A percentile compares a stretch with the other conserved stretches of the same genome.
Conservation (phyloP, 2,113 vertebrate species). For the Phainopepla nitens region DNA sequence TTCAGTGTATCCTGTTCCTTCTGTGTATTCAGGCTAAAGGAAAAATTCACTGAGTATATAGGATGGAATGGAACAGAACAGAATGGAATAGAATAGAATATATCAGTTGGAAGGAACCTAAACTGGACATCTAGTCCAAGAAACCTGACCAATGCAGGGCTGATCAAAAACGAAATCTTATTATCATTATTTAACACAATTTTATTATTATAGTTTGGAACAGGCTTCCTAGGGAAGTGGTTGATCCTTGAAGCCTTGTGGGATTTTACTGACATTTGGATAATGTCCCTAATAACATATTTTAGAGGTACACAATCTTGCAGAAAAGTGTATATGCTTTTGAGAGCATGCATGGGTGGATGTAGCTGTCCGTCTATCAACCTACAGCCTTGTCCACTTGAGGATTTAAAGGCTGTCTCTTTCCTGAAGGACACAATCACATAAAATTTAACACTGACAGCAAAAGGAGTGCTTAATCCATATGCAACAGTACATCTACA, state of each 20-base stretch:
- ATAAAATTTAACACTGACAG: neutral
- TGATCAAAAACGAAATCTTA: neutral
- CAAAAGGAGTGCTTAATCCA: neutral
- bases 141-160: neutral
- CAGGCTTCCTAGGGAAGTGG: neutral
- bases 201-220: neutral
- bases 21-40: neutral
- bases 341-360: neutral
- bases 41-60: neutral
- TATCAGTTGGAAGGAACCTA: neutral
- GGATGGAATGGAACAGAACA: neutral
- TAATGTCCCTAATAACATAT: too few relatives aligned
- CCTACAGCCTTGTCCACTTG: neutral
- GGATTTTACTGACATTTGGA: neutral
- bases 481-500: rapidly evolving
- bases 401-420: neutral
- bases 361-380: neutral
- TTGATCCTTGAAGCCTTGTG: rapidly evolving
- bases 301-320: neutral
- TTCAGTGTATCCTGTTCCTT: neutral
- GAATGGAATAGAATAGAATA: neutral
- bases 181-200: neutral
- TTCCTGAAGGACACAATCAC: neutral
- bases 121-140: neutral
- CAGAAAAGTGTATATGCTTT: neutral